Evolutionary conservation across 2,113 vertebrate genomes (phyloP).

Genomic region (Sclerurus mexicanus): DNA sequence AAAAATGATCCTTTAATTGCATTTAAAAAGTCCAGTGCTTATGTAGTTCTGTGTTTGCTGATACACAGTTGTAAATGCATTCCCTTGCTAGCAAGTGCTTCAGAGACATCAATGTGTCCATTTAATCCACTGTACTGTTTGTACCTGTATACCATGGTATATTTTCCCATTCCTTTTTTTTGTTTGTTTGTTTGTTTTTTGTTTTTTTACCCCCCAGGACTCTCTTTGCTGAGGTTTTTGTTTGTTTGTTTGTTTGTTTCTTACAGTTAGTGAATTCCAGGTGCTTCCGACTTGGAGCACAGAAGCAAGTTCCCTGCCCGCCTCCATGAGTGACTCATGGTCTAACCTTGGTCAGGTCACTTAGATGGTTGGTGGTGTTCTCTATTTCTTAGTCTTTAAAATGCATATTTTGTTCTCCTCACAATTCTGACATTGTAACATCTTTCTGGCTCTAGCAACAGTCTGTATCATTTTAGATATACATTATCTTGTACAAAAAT

Average conservation of each 20-base stretch:
- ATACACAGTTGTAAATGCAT: neutral
- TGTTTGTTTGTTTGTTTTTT: no score
- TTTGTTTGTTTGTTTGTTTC: neutral
- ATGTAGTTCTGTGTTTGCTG: rapidly evolving
- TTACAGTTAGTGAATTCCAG: neutral
- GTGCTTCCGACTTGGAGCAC: neutral
- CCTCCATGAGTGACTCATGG: neutral
- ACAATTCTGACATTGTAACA: conserved; percentile 2
- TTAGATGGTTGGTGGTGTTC: neutral
- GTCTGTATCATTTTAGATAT: conserved; percentile 18
- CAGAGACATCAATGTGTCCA: neutral
- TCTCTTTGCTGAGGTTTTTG: neutral
- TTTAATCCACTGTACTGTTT: neutral
- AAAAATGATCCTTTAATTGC: neutral
- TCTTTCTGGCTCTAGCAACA: conserved; percentile 5
- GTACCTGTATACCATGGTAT: neutral
- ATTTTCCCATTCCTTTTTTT: neutral
- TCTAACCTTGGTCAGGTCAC: neutral
- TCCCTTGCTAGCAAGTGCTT: neutral
- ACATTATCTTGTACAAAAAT: conserved; percentile 44
- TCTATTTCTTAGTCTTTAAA: neutral
- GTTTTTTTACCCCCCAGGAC: neutral
- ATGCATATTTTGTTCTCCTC: neutral
- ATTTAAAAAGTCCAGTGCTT: neutral
- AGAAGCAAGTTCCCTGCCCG: neutral